Conservation (phyloP, 2,888 invertebrate genomes). For the Hemicrepidius hirtus region DNA sequence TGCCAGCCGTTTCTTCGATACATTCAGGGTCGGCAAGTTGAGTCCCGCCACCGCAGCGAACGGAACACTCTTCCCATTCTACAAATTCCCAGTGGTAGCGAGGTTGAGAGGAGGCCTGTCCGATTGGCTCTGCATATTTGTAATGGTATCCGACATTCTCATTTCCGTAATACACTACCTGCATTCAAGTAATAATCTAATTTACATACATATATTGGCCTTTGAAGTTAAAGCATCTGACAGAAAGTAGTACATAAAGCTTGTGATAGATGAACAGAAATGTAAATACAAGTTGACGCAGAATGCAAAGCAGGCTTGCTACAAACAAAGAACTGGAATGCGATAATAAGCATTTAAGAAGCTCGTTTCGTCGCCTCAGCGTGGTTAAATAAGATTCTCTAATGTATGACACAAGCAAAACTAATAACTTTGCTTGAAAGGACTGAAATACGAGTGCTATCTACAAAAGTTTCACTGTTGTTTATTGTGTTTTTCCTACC, state of each 20-base stretch:
- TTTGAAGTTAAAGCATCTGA: background rate
- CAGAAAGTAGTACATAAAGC: background rate
- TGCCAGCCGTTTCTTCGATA: constrained; percentile 77
- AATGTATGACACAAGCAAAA: too few relatives aligned
- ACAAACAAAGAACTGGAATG: too few relatives aligned
- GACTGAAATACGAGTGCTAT: background rate
- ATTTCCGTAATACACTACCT: constrained; percentile 69
- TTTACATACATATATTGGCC: constrained; percentile 20
- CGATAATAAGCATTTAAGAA: too few relatives aligned
- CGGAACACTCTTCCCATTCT: constrained; percentile 78
- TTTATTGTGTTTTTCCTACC: background rate
- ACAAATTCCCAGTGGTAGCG: constrained; percentile 78
- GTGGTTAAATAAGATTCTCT: too few relatives aligned
- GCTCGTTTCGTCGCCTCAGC: too few relatives aligned
- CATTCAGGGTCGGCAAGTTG: constrained; percentile 75
- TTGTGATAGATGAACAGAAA: background rate
- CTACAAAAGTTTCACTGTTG: background rate
- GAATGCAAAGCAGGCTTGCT: too few relatives aligned
- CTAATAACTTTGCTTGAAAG: background rate
- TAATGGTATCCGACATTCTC: constrained; percentile 77
- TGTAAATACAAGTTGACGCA: background rate
- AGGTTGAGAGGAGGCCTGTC: constrained; percentile 74
- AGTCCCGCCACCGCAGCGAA: constrained; percentile 78
- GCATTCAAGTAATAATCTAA: constrained; percentile 23
- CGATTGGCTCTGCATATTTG: constrained; percentile 77